Evolutionary conservation across 2,113 vertebrate species (phyloP).

Genomic region (Vanacampus margaritifer): DNA sequence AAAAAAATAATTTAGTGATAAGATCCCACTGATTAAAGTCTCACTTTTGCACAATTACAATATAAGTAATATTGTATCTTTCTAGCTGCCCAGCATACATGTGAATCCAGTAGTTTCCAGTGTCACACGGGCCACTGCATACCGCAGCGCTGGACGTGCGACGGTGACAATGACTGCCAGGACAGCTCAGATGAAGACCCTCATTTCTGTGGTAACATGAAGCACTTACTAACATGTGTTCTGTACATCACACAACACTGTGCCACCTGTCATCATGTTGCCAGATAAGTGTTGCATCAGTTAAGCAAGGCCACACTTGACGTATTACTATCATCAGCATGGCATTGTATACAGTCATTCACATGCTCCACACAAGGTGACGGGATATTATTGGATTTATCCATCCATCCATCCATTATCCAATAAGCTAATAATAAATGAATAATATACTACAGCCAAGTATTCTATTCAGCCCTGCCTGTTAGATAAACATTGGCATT

Average conservation of each 20-base stretch:
- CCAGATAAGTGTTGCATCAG: neutral
- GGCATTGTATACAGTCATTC: neutral
- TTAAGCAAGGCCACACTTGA: neutral
- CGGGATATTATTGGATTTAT: neutral
- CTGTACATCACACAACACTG: neutral
- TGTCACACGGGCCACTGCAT: constrained; percentile 94
- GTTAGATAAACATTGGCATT: too few relatives aligned
- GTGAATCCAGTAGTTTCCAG: constrained; percentile 92
- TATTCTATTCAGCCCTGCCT: too few relatives aligned
- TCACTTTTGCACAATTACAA: neutral
- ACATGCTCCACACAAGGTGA: neutral
- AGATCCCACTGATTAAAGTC: neutral
- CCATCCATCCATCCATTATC: too few relatives aligned
- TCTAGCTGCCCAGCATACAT: constrained; percentile 88
- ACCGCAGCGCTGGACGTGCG: constrained; percentile 92
- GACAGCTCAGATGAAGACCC: constrained; percentile 90
- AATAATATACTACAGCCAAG: too few relatives aligned
- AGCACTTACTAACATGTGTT: neutral
- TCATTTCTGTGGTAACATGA: constrained; percentile 71
- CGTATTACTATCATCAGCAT: neutral
- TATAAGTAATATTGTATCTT: constrained; percentile 14
- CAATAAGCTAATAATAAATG: too few relatives aligned
- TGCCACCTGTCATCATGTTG: neutral
- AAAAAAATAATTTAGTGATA: neutral
- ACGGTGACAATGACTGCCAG: constrained; percentile 91